Evolutionary conservation across 2,888 invertebrate genomes (phyloP).

Genomic region (Lepidochrysops patricia): DNA sequence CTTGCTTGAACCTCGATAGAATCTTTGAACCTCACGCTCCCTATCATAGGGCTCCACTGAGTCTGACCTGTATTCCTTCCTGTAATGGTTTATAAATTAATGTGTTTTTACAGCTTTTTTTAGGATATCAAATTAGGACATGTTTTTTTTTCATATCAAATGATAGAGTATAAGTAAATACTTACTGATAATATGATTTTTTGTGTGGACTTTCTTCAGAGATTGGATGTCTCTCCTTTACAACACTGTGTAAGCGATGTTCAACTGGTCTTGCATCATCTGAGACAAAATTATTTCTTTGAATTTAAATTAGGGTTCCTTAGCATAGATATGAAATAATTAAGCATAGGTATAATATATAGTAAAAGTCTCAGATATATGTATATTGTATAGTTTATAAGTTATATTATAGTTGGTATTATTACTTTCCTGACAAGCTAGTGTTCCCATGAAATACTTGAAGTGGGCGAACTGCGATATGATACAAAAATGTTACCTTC

Average conservation of each 20-base stretch:
- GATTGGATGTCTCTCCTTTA: slow-evolving; percentile 52
- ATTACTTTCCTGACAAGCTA: too few relatives aligned
- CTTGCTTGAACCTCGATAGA: slow-evolving; percentile 62
- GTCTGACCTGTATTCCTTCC: slow-evolving; percentile 52
- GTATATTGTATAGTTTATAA: too few relatives aligned
- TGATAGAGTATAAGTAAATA: too few relatives aligned
- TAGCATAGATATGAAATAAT: too few relatives aligned
- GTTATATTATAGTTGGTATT: too few relatives aligned
- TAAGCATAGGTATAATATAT: too few relatives aligned
- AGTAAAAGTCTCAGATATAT: too few relatives aligned
- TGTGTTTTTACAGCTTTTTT: too few relatives aligned
- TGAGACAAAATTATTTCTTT: slow-evolving; percentile 25
- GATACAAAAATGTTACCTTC: slow-evolving; percentile 35
- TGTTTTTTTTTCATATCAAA: background rate
- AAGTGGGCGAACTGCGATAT: background rate
- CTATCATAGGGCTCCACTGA: slow-evolving; percentile 48
- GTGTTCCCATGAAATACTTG: too few relatives aligned
- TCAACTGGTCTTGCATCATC: slow-evolving; percentile 35
- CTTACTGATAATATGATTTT: slow-evolving; percentile 65
- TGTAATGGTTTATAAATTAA: slow-evolving; percentile 23
- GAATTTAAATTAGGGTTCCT: too few relatives aligned
- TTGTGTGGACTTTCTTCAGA: slow-evolving; percentile 51
- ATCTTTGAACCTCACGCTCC: slow-evolving; percentile 55
- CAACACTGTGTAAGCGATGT: slow-evolving; percentile 57
- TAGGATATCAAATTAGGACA: background rate